Percentiles rank a stretch among this genome's conserved stretches.
Conservation (phyloP, 1,140 invertebrate genomes). For the Venustaconcha ellipsiformis region DNA sequence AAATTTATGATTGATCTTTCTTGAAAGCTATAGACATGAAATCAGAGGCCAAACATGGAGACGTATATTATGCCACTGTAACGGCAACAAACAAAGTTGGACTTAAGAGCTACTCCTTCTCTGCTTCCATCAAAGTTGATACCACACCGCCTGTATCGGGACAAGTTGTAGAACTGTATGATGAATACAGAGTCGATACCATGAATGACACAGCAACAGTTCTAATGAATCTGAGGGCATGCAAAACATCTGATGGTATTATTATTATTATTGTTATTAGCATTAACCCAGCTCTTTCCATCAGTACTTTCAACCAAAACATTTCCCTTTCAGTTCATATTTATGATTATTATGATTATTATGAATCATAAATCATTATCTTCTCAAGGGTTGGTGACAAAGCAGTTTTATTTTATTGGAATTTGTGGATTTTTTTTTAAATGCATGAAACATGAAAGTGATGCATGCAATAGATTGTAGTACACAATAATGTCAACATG, state of each 20-base stretch:
- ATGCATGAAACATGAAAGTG: too few relatives aligned
- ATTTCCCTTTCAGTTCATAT: background rate
- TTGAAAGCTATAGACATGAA: background rate
- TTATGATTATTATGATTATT: background rate
- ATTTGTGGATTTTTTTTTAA: too few relatives aligned
- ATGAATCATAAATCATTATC: too few relatives aligned
- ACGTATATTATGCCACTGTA: conserved; percentile 37
- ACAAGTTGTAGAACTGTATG: conserved; percentile 39
- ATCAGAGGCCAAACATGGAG: conserved; percentile 15
- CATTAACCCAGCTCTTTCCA: background rate
- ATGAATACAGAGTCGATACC: conserved; percentile 28
- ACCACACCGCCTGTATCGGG: conserved; percentile 38
- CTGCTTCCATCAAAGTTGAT: conserved; percentile 37
- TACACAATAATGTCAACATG: too few relatives aligned
- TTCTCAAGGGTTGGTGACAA: too few relatives aligned
- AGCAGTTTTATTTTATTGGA: too few relatives aligned
- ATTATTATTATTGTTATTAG: background rate
- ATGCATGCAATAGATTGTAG: too few relatives aligned
- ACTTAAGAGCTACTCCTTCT: conserved; percentile 30
- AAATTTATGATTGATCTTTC: background rate
- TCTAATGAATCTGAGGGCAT: conserved; percentile 27
- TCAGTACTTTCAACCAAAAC: background rate
- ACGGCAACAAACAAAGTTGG: conserved; percentile 42
- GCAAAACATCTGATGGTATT: conserved; percentile 27
- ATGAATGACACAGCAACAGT: conserved; percentile 22